Evolutionary conservation across 2,113 vertebrate genomes (phyloP).

Genomic region (Percina caprodes): DNA sequence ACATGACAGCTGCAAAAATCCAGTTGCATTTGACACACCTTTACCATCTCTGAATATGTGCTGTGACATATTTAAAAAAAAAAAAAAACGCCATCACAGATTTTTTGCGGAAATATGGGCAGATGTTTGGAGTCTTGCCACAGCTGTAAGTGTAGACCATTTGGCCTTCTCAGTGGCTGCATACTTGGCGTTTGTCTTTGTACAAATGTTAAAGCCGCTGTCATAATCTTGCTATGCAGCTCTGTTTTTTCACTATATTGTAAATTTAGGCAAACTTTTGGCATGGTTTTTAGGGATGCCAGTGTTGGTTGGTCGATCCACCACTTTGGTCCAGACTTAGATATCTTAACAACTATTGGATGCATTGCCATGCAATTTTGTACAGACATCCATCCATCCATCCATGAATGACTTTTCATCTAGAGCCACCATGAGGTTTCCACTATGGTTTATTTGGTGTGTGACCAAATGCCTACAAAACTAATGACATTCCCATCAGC

Average conservation of each 20-base stretch:
- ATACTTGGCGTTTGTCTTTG: neutral
- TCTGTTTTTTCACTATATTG: neutral
- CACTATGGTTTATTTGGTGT: no score
- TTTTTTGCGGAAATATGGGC: neutral
- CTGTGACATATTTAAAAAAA: neutral
- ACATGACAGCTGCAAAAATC: slow-evolving; percentile 5
- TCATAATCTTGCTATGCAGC: neutral
- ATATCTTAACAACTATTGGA: neutral
- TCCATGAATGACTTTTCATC: no score
- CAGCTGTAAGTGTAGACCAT: neutral
- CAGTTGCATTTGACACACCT: neutral
- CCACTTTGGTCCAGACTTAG: neutral
- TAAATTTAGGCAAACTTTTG: neutral
- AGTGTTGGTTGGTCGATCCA: neutral
- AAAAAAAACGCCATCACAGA: neutral
- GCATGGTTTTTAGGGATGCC: neutral
- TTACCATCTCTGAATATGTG: neutral
- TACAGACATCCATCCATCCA: neutral
- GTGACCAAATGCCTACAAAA: neutral
- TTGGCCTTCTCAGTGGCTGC: neutral
- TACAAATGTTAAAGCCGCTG: neutral
- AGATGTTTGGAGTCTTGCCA: neutral
- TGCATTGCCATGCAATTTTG: neutral
- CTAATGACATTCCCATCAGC: neutral
- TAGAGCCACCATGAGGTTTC: no score